Evolutionary conservation across 1,140 invertebrate genomes (phyloP).

Genomic region (Cardiocondyla obscurior): DNA sequence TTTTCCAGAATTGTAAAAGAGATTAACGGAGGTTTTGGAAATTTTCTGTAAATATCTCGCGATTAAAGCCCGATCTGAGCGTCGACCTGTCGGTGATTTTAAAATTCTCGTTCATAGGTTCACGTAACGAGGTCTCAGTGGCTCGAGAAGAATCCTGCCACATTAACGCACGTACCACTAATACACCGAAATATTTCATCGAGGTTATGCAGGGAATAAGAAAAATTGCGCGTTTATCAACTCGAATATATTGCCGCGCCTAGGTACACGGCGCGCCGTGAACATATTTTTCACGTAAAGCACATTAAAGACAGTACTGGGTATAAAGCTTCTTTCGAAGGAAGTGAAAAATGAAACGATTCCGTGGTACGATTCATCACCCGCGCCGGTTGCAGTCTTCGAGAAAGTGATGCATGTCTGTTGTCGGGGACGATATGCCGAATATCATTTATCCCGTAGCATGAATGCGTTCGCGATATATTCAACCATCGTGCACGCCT

Average conservation of each 20-base stretch:
- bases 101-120: background rate
- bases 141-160: constrained; percentile 9
- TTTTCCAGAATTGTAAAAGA: background rate
- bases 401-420: constrained; percentile 66
- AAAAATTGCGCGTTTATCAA: constrained; percentile 36
- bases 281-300: constrained; percentile 31
- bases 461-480: constrained; percentile 48
- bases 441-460: constrained; percentile 55
- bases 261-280: constrained; percentile 6
- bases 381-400: constrained; percentile 56
- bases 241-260: constrained; percentile 33
- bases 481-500: constrained; percentile 40
- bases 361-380: constrained; percentile 65
- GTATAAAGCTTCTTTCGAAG: constrained; percentile 39
- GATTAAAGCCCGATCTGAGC: constrained; percentile 7
- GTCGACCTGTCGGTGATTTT: background rate
- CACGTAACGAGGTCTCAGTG: background rate
- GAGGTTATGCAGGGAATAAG: background rate
- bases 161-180: constrained; percentile 14
- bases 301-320: constrained; percentile 30
- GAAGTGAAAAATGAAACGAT: constrained; percentile 71
- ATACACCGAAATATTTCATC: constrained; percentile 13
- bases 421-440: constrained; percentile 61
- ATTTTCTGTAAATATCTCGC: background rate
- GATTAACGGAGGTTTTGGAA: background rate